Evolutionary conservation across 2,113 vertebrate species (phyloP).

Genomic region (Anser brachyrhynchus): DNA sequence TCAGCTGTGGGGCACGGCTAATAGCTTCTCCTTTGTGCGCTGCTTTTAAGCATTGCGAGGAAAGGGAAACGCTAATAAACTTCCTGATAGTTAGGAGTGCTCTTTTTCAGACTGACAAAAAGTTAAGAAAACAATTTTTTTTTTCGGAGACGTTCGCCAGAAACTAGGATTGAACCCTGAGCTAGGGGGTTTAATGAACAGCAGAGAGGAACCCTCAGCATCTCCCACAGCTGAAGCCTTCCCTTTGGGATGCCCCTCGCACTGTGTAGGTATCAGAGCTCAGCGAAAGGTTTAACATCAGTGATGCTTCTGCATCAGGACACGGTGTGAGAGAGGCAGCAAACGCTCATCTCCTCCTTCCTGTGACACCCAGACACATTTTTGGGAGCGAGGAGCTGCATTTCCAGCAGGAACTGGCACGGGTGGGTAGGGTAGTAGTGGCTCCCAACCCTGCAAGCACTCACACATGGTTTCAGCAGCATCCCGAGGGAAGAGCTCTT

Average conservation of each 20-base stretch:
- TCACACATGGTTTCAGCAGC: not conserved
- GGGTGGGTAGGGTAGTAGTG: too few species aligned
- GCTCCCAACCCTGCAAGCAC: not conserved
- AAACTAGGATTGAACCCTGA: not conserved
- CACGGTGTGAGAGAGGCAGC: not conserved
- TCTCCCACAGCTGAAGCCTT: too few species aligned
- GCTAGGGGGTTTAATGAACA: too few species aligned
- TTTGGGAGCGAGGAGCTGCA: not conserved
- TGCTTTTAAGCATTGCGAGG: not conserved
- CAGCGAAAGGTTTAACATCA: too few species aligned
- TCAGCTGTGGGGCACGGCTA: not conserved
- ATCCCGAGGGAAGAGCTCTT: not conserved
- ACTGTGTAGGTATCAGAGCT: too few species aligned
- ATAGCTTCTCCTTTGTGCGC: not conserved
- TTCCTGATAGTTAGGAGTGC: not conserved
- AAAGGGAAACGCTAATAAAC: not conserved
- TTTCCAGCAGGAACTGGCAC: not conserved
- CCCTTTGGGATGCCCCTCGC: too few species aligned
- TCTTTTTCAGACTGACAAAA: not conserved
- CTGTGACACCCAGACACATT: not conserved
- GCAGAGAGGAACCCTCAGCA: too few species aligned
- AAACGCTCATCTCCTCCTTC: not conserved
- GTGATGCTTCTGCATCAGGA: not conserved
- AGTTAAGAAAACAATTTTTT: not conserved
- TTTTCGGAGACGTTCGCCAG: not conserved